Evolutionary conservation across 2,113 vertebrate genomes (phyloP).

Genomic region (Ascaphus truei): DNA sequence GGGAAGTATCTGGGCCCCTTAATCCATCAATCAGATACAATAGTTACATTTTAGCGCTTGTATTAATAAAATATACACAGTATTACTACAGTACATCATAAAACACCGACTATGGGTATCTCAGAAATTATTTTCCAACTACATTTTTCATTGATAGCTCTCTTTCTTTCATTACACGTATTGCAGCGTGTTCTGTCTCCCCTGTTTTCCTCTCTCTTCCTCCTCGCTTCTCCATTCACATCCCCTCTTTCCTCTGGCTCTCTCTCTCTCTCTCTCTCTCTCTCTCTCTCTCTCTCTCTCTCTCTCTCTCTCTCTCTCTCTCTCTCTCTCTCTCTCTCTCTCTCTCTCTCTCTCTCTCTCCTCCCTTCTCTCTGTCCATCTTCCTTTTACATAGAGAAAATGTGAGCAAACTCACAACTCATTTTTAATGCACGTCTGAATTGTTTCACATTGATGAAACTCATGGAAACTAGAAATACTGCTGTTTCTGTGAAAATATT

Average conservation of each 20-base stretch:
- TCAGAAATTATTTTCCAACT: background rate
- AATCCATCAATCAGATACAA: background rate
- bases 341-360: too few relatives aligned
- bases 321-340: too few relatives aligned
- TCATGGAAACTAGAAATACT: too few relatives aligned
- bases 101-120: background rate
- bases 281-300: background rate
- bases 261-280: background rate
- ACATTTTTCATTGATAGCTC: background rate
- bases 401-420: too few relatives aligned
- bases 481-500: too few relatives aligned
- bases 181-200: too few relatives aligned
- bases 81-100: constrained; percentile 19
- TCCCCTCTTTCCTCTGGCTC: background rate
- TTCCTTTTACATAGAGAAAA: too few relatives aligned
- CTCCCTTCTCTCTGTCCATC: too few relatives aligned
- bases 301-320: background rate
- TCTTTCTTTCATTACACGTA: too few relatives aligned
- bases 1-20: background rate
- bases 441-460: too few relatives aligned
- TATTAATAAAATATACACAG: background rate
- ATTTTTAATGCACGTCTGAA: too few relatives aligned
- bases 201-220: too few relatives aligned
- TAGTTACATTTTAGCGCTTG: background rate
- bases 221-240: background rate